phyloP scores from a whole-genome alignment of 2,113 vertebrate species.

The Prolemur simus region DNA sequence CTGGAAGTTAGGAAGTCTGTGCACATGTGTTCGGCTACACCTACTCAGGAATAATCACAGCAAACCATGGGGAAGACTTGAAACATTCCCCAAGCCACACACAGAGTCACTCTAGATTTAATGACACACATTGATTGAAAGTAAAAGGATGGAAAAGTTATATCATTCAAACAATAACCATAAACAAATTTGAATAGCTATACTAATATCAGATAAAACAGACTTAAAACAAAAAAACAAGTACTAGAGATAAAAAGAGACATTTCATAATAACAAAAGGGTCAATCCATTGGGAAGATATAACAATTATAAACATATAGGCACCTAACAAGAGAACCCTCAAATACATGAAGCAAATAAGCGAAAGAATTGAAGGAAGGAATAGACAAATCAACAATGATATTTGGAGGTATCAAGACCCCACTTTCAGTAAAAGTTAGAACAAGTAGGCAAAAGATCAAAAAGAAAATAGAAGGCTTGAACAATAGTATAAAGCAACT shows the following conservation, averaged over 20 bases:
- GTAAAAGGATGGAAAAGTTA: background rate
- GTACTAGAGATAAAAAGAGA: background rate
- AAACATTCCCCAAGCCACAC: background rate
- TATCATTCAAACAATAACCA: background rate
- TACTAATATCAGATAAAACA: background rate
- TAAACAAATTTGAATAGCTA: background rate
- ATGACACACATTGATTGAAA: background rate
- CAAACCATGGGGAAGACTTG: background rate
- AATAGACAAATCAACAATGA: background rate
- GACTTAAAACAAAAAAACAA: background rate
- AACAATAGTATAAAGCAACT: background rate
- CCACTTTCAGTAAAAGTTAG: background rate
- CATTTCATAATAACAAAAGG: background rate
- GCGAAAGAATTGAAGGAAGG: background rate
- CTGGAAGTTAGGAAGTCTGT: background rate
- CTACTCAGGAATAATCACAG: background rate
- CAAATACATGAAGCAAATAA: background rate
- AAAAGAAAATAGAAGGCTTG: background rate
- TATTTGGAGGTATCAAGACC: background rate
- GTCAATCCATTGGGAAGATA: background rate
- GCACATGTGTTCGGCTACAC: background rate
- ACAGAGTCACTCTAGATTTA: background rate
- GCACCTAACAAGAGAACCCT: background rate
- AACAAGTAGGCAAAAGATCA: background rate
- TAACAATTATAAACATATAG: background rate